Conservation (phyloP, 2,888 invertebrate genomes). For the Pseudococcus longispinus region DNA sequence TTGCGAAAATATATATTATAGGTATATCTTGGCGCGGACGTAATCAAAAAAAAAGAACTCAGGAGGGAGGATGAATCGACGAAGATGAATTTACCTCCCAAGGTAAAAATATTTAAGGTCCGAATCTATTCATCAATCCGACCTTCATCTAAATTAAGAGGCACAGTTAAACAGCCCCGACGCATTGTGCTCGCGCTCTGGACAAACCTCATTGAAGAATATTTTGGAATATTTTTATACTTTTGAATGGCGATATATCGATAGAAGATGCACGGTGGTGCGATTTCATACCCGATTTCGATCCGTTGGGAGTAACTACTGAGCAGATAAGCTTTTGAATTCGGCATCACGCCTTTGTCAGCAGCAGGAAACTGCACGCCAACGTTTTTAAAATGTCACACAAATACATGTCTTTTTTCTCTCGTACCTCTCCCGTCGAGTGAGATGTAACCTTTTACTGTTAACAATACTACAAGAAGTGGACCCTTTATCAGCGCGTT, state of each 20-base stretch:
- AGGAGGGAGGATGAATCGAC: background rate
- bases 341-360: conserved; percentile 47
- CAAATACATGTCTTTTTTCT: conserved; percentile 22
- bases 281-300: background rate
- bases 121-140: conserved; percentile 5
- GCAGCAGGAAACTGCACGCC: conserved; percentile 51
- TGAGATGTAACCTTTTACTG: conserved; percentile 38
- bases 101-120: conserved; percentile 28
- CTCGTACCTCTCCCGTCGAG: background rate
- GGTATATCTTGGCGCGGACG: background rate
- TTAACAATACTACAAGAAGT: conserved; percentile 23
- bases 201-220: conserved; percentile 42
- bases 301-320: conserved; percentile 48
- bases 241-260: background rate
- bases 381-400: conserved; percentile 46
- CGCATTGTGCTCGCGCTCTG: background rate
- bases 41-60: background rate
- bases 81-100: conserved; percentile 39
- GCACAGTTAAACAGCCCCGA: conserved; percentile 15
- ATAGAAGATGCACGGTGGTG: background rate
- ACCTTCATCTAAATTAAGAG: conserved; percentile 44
- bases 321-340: conserved; percentile 41
- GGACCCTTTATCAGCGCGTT: conserved; percentile 26
- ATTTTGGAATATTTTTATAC: conserved; percentile 39
- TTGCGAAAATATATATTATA: background rate